Base-by-base conservation (phyloP, 2,113 vertebrate genomes). In the Aspiorhynchus laticeps region DNA sequence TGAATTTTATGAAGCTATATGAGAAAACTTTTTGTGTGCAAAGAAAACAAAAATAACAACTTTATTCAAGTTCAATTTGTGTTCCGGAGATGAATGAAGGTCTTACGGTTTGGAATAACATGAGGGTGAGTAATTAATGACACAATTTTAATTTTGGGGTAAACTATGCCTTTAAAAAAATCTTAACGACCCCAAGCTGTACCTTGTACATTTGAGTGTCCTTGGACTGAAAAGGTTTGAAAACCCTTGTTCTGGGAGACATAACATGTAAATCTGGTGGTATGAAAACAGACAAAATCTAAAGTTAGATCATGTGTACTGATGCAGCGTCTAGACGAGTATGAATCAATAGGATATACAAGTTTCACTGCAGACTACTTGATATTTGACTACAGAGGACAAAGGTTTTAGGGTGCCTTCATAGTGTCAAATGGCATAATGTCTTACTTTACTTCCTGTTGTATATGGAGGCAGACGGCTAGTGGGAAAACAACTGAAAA, bases 271-370 rank as follows among this genome's bases (percentile, higher is more conserved):
- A 46, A 73, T n/a, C 24, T 43, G 17, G 38, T 41, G 24, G 33
- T 8, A 46, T 63, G 61, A 85, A 21, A 7, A 21, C 48, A 79
- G 81, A 82, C 80, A 71, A 46, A 71, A 85, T 81, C 85, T 85
- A 56, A 76, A 61, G 65, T 83, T 61, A 65, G 76, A 85, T 59
- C 59, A 26, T 48, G 12, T 56, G 19, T 51, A 21, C 80, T 75
- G 76, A 88, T 53, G 59, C 82, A 88, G 78, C 17, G 21, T 88
- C 83, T 86, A 88, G 79, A 87, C 56, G 1, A 59, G 9, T 17
- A 36, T 24, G 19, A 82, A 85, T 88, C 84, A 73, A 88, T 88
- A 82, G 9, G 1, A 46, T 21, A 63, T 83, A 51, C 1, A 80
- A n/a, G 83, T 43, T 85, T 85, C 41, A 43, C 41, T 86, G 28